A percentile compares a stretch with the other conserved stretches of the same genome.
These are phyloP conservation scores for Dasypus novemcinctus DNA, from an alignment of 2,113 vertebrate genomes.

Conservation along the genomic window DNA sequence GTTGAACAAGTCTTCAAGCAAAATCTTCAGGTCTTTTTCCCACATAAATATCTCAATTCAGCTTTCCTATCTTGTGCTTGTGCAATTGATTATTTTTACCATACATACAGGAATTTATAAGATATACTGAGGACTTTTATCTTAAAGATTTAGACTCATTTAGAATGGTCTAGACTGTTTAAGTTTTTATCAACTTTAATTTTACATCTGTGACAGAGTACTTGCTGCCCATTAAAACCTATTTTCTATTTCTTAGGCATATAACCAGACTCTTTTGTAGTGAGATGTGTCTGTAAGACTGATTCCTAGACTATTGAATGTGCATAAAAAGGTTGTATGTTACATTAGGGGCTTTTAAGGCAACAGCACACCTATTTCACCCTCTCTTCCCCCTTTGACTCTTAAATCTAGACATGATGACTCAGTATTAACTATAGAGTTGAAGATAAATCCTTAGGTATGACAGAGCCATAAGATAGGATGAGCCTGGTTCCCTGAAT, in stretches of 20 bases:
- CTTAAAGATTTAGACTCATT: background rate
- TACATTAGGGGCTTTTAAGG: background rate
- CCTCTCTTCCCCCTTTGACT: background rate
- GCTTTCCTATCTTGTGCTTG: background rate
- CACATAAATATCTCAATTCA: background rate
- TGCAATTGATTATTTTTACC: background rate
- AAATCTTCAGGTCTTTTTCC: constrained; percentile 15
- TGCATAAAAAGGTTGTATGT: background rate
- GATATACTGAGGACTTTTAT: background rate
- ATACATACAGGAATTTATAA: background rate
- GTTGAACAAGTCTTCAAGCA: constrained; percentile 16
- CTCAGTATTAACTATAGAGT: background rate
- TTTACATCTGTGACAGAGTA: background rate
- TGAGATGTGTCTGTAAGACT: background rate
- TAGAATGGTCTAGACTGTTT: background rate
- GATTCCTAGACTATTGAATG: background rate
- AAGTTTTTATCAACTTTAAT: constrained; percentile 14
- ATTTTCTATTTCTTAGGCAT: background rate
- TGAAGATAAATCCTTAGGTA: background rate
- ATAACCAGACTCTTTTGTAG: background rate
- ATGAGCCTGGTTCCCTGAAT: background rate
- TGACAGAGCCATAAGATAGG: background rate
- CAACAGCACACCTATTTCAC: background rate
- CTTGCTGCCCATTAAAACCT: background rate
- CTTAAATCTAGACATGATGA: background rate